A percentile compares a stretch with the other conserved stretches of the same genome.
Conservation (phyloP, 2,797 vertebrate genomes). For the Rhinogobio ventralis region DNA sequence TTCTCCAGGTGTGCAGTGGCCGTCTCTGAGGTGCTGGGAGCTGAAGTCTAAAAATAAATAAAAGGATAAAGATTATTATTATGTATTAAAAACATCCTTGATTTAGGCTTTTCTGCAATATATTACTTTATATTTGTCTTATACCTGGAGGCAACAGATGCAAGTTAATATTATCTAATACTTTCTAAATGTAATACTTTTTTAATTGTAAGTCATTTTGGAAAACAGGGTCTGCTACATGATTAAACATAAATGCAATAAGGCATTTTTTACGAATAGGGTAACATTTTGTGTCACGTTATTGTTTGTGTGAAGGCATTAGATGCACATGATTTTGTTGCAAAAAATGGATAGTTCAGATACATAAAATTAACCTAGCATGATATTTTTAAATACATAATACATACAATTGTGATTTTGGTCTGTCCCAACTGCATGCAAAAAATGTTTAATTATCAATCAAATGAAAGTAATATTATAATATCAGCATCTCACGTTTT, state of each 20-base stretch:
- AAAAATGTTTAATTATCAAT: too few species aligned
- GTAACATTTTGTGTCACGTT: neutral
- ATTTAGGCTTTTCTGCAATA: neutral
- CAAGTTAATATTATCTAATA: neutral
- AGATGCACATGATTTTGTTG: neutral
- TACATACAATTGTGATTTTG: neutral
- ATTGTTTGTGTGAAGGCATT: neutral
- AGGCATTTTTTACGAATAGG: neutral
- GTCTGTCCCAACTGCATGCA: neutral
- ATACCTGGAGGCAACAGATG: neutral
- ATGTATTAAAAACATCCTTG: neutral
- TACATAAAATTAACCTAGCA: neutral
- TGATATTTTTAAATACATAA: neutral
- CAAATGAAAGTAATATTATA: neutral
- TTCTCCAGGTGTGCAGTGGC: constrained; percentile 70
- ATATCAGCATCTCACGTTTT: neutral
- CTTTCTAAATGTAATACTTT: neutral
- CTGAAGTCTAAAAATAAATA: constrained; percentile 74
- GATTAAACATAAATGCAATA: neutral
- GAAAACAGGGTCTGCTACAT: neutral
- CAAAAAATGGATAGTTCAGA: neutral
- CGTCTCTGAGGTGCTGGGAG: constrained; percentile 79
- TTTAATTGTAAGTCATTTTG: constrained; percentile 1
- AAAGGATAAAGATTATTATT: neutral
- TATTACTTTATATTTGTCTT: neutral